phyloP scores from a whole-genome alignment of 2,888 invertebrate species.

The Trichogramma dendrolimi region DNA sequence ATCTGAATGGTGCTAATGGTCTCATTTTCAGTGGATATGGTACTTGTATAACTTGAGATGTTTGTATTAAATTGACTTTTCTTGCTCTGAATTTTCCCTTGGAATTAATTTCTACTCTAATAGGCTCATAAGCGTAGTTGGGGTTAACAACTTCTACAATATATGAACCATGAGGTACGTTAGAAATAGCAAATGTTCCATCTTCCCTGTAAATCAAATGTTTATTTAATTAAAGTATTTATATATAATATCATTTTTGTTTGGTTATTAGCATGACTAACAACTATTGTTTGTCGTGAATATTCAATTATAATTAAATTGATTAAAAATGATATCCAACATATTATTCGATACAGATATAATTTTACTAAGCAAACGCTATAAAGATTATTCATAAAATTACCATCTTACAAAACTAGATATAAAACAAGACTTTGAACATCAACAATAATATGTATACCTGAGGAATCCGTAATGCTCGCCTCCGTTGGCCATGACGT shows the following conservation, averaged over 20 bases:
- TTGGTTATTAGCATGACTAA: conserved; percentile 2
- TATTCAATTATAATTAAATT: conserved; percentile 7
- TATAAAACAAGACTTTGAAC: background rate
- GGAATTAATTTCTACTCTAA: conserved; percentile 93
- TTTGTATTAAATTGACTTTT: conserved; percentile 90
- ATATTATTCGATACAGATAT: background rate
- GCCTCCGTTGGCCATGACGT: conserved; percentile 82
- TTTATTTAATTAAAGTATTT: background rate
- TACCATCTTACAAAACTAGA: background rate
- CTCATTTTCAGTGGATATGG: conserved; percentile 90
- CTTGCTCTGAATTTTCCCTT: conserved; percentile 95
- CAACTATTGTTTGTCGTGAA: background rate
- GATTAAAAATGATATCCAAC: background rate
- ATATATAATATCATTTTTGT: conserved; percentile 4
- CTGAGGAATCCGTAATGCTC: conserved; percentile 79
- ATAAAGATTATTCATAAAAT: background rate
- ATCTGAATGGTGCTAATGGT: conserved; percentile 73
- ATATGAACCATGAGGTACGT: conserved; percentile 88
- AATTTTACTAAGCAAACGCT: background rate
- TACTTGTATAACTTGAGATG: conserved; percentile 82
- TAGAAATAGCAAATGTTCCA: conserved; percentile 83
- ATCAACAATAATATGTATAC: conserved; percentile 43
- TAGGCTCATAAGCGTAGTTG: conserved; percentile 87
- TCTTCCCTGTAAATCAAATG: conserved; percentile 64
- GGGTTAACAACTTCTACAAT: conserved; percentile 89